phyloP scores from a whole-genome alignment of 2,113 vertebrate species.

The Oreamnos americanus region DNA sequence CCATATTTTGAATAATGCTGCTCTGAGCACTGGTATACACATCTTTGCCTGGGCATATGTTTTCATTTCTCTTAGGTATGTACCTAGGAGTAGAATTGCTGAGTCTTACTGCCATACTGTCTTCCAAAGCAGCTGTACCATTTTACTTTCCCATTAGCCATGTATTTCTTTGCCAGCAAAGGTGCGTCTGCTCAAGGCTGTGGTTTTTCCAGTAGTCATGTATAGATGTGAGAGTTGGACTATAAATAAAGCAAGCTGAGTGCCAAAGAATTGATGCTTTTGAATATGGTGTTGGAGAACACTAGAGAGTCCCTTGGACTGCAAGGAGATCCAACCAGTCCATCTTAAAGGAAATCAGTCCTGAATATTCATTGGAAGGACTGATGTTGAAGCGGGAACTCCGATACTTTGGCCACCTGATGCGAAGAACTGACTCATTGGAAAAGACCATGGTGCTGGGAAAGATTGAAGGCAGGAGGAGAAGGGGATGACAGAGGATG shows the following conservation, averaged over 20 bases:
- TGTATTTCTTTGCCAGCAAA: neutral
- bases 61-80: neutral
- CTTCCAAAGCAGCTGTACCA: neutral
- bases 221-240: neutral
- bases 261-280: neutral
- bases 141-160: neutral
- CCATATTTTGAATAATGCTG: neutral
- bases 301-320: neutral
- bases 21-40: neutral
- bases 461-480: neutral
- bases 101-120: neutral
- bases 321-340: neutral
- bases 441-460: neutral
- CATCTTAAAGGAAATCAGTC: neutral
- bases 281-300: neutral
- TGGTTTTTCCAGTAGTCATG: neutral
- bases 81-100: neutral
- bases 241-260: neutral
- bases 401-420: neutral
- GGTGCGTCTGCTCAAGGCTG: neutral
- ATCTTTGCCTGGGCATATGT: neutral
- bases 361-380: neutral
- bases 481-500: neutral
- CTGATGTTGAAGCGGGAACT: neutral
- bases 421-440: neutral